Conservation (phyloP, 2,888 invertebrate species). For the Byasa hedistus region DNA sequence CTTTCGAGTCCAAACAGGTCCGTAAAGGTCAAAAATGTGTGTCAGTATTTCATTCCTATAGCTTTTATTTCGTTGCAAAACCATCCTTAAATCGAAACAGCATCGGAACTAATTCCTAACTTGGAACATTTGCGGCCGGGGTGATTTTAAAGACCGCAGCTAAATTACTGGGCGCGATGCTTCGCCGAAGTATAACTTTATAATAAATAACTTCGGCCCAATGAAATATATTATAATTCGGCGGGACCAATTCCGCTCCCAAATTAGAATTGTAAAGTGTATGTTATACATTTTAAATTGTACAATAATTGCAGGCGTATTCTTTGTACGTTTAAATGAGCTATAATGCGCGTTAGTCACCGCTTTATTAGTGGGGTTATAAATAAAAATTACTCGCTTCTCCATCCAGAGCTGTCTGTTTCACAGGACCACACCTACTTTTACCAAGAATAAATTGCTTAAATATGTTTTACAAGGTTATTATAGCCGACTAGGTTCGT, state of each 20-base stretch:
- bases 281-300: slow-evolving; percentile 60
- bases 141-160: slow-evolving; percentile 4
- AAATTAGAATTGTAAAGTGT: slow-evolving; percentile 62
- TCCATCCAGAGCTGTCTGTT: slow-evolving; percentile 33
- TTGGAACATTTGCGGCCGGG: slow-evolving; percentile 13
- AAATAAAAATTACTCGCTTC: slow-evolving; percentile 48
- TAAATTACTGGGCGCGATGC: slow-evolving; percentile 24
- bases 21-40: slow-evolving; percentile 30
- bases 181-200: slow-evolving; percentile 30
- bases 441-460: neutral
- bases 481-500: neutral
- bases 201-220: slow-evolving; percentile 36
- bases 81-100: slow-evolving; percentile 23
- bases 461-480: neutral
- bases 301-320: slow-evolving; percentile 62
- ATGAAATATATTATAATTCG: slow-evolving; percentile 43
- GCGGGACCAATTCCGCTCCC: slow-evolving; percentile 35
- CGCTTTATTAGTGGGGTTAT: slow-evolving; percentile 55
- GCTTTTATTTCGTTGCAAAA: slow-evolving; percentile 25
- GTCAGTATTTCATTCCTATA: slow-evolving; percentile 23
- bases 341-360: slow-evolving; percentile 55
- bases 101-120: slow-evolving; percentile 24
- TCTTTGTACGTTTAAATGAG: slow-evolving; percentile 54
- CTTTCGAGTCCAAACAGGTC: slow-evolving; percentile 30
- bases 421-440: neutral